These are phyloP conservation scores for Cheirogaleus medius DNA, from an alignment of 2,113 vertebrate genomes.

Conservation along the genomic window DNA sequence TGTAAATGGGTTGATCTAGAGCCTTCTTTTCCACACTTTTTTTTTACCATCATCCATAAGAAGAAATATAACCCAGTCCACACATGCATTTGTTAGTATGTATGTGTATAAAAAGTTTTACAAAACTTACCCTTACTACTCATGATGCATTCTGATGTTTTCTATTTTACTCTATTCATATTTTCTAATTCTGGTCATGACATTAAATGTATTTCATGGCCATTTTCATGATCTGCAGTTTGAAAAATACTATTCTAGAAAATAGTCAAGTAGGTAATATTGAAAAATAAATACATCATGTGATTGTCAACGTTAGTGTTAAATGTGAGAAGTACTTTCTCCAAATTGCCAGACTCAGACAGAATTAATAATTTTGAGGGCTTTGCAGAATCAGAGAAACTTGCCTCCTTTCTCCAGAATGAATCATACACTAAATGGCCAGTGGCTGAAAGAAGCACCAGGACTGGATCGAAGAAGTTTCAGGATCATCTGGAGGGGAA, in stretches of 20 bases:
- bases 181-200: not conserved
- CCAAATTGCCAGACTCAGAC: not conserved
- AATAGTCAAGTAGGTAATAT: not conserved
- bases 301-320: not conserved
- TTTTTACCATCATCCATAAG: not conserved
- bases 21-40: not conserved
- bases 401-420: not conserved
- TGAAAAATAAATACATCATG: not conserved
- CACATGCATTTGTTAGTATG: not conserved
- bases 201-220: not conserved
- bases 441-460: not conserved
- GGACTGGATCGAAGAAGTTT: not conserved
- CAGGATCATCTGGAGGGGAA: not conserved
- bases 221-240: not conserved
- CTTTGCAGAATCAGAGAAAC: not conserved
- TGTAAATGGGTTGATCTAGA: not conserved
- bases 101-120: not conserved
- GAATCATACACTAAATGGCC: not conserved
- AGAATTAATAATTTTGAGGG: not conserved
- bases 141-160: not conserved
- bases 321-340: not conserved
- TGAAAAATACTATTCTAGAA: not conserved
- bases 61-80: not conserved
- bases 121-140: not conserved
- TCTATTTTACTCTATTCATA: constrained; percentile 16